Base-by-base conservation (phyloP, 2,113 vertebrate genomes). In the Barnardius zonarius region DNA sequence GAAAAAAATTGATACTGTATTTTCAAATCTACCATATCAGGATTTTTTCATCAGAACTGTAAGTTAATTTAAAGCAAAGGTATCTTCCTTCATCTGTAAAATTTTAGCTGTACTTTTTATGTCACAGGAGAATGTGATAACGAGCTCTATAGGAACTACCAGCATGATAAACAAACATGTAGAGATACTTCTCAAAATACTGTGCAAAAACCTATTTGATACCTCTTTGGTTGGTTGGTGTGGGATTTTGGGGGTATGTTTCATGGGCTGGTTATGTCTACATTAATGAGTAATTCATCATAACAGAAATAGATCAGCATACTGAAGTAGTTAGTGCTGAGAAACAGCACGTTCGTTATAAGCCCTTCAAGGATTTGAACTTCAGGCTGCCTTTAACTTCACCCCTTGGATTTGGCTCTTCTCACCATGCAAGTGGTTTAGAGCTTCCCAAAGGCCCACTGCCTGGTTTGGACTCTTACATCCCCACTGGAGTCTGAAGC, bases 361-460 rank as follows among this genome's bases (percentile, higher is more conserved):
- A 93, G 70, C 25, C n/a, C 59, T 61, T 69, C 10, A 63, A 61
- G 67, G 83, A 46, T 69, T 80, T 95, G 86, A 95, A 83, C 83
- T 88, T 92, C 91, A 90, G 79, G 23, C 62, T 72, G 10, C 92
- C 62, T 94, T 84, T 92, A 84, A 82, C 37, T 51, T n/a, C 13
- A 52, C 64, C 72, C 15, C 30, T 93, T 73, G 75, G 55, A 30
- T 1, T 76, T 76, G 83, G 49, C 83, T 64, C 19, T 70, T 90
- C 52, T 79, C 51, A 79, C 48, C 25, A 16, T 54, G 46, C 18
- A 37, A 41, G 46, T 67, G 66, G 64, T 57, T 82, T 84, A 77
- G 69, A 30, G 55, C 41, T 85, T 75, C 63, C 88, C 85, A 72
- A 78, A 87, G 31, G 70, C 57, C n/a, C 48, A 19, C 48, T 28